phyloP scores from a whole-genome alignment of 1,140 invertebrate species.

The Zaprionus vittiger region DNA sequence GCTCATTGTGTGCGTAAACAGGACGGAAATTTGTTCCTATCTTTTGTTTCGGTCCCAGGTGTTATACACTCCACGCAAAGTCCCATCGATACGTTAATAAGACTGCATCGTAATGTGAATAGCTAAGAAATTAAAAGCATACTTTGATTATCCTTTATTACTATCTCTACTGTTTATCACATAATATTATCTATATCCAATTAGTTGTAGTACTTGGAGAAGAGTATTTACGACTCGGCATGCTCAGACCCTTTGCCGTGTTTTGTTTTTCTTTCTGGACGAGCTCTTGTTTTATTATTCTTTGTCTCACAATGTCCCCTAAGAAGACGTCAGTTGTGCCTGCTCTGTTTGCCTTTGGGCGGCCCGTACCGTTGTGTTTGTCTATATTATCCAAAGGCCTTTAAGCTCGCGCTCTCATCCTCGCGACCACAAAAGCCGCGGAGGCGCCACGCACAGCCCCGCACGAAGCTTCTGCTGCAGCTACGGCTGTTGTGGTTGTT shows the following conservation, averaged over 20 bases:
- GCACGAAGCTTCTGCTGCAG: slow-evolving; percentile 3
- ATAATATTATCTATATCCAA: background rate
- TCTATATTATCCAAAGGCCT: slow-evolving; percentile 52
- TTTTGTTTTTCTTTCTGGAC: slow-evolving; percentile 72
- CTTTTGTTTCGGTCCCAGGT: slow-evolving; percentile 17
- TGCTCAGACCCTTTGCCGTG: background rate
- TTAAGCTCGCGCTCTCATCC: slow-evolving; percentile 21
- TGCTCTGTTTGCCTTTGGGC: slow-evolving; percentile 27
- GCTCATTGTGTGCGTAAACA: slow-evolving; percentile 38
- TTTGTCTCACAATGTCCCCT: slow-evolving; percentile 67
- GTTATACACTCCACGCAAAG: background rate
- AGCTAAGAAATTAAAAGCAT: background rate
- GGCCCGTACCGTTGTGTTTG: slow-evolving; percentile 38
- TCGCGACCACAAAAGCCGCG: slow-evolving; percentile 24
- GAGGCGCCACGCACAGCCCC: slow-evolving; percentile 21
- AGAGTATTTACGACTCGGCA: slow-evolving; percentile 36
- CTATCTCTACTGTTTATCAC: background rate
- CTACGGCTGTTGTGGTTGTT: slow-evolving; percentile 20
- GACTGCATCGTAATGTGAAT: background rate
- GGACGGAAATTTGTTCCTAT: slow-evolving; percentile 28
- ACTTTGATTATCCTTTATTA: background rate
- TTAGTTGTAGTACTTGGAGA: background rate
- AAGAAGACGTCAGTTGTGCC: slow-evolving; percentile 62
- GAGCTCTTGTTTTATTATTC: slow-evolving; percentile 44
- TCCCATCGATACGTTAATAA: background rate